phyloP scores from a whole-genome alignment of 2,797 vertebrate species.

The Anabas testudineus region DNA sequence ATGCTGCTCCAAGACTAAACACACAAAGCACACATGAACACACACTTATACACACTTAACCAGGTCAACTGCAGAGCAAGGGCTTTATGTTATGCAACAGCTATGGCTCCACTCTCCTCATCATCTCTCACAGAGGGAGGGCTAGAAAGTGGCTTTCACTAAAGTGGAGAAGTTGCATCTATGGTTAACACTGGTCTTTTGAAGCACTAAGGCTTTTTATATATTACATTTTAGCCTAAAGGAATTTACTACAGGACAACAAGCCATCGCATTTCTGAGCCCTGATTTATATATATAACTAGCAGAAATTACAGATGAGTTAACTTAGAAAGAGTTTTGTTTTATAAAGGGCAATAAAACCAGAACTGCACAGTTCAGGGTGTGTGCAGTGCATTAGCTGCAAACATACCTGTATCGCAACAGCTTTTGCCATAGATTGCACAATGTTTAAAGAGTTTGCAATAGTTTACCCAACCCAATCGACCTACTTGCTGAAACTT shows the following conservation, averaged over 20 bases:
- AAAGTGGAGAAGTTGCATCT: slow-evolving; percentile 27
- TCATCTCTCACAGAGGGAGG: slow-evolving; percentile 4
- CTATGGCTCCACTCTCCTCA: slow-evolving; percentile 30
- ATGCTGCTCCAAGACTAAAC: slow-evolving; percentile 25
- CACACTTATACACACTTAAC: slow-evolving; percentile 41
- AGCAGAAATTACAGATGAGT: slow-evolving; percentile 14
- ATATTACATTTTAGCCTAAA: slow-evolving; percentile 22
- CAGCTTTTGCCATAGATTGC: slow-evolving; percentile 45
- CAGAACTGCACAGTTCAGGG: slow-evolving; percentile 14
- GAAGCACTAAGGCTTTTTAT: background rate
- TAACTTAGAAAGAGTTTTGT: slow-evolving; percentile 6
- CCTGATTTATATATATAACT: background rate
- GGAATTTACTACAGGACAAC: slow-evolving; percentile 14
- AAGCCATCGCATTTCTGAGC: background rate
- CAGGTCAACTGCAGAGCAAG: slow-evolving; percentile 57
- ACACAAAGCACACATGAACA: slow-evolving; percentile 4
- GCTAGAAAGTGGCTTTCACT: background rate
- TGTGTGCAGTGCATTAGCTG: slow-evolving; percentile 36
- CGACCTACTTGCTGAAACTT: slow-evolving; percentile 52
- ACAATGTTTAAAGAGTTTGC: slow-evolving; percentile 50
- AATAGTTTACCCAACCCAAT: slow-evolving; percentile 26
- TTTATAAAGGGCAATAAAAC: slow-evolving; percentile 28
- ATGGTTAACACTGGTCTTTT: slow-evolving; percentile 10
- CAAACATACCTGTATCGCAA: slow-evolving; percentile 34
- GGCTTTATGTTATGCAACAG: slow-evolving; percentile 63